Evolutionary conservation across 2,113 vertebrate genomes (phyloP), one percentile per base, ranked within the genome.

Genomic region (Callionymus lyra): DNA sequence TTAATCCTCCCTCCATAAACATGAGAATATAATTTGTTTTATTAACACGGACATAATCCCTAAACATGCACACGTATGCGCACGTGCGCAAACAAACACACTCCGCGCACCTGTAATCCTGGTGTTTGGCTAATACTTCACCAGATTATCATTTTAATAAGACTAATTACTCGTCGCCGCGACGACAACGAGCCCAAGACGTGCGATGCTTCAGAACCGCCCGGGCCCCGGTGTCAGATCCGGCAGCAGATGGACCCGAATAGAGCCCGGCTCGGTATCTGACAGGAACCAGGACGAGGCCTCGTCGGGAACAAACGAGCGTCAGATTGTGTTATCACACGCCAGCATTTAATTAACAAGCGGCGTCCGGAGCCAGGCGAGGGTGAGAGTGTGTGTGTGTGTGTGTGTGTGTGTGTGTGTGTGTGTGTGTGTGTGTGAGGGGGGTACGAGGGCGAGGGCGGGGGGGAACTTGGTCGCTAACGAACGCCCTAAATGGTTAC

Each of bases 271-370:
- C 56, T 64, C 50, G 47, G 44, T 60, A 68, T 76, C 60, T 54
- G 41, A 66, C 54, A 62, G 41, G 57, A 54, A 55, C 56, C 56
- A 48, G 52, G 43, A 61, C 57, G 41, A 62, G 72, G 77, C 75
- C 61, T 82, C 80, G 81, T 71, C 74, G 74, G 65, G 67, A 81
- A 84, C 83, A 80, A 58, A 50, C 56, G 36, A 48, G 53, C 77
- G 74, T 80, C 78, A 83, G 81, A 88, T 74, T 83, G 55, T 6
- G 72, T 77, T 68, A 86, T 82, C 73, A 73, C 81, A 83, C 58
- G 59, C 75, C 85, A 86, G 75, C 75, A 85, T 88, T 89, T 86
- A 87, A 90, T 87, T 84, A 88, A 80, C 84, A 80, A 74, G 63
- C 79, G 68, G 80, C 82, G 84, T 82, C 66, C 82, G 84, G 70